phyloP scores from a whole-genome alignment of 23 tunicate species.

The Styela clava region DNA sequence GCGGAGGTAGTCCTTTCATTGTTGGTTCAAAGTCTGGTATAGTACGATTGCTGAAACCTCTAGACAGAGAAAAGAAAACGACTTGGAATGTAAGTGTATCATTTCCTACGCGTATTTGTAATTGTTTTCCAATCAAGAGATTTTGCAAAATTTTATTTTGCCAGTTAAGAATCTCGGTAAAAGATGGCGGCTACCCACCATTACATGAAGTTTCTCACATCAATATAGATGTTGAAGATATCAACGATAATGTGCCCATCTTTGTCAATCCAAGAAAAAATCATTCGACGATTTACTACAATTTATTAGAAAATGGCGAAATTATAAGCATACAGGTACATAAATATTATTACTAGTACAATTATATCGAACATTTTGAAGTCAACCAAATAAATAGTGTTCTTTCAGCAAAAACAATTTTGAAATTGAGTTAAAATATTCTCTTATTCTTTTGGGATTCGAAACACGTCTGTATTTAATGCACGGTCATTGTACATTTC shows the following conservation, averaged over 20 bases:
- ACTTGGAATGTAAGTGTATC: slow-evolving; percentile 46
- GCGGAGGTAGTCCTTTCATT: slow-evolving; percentile 37
- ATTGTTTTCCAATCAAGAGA: no score
- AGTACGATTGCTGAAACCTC: slow-evolving; percentile 28
- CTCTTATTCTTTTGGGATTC: no score
- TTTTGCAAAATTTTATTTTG: neutral
- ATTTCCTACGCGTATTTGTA: no score
- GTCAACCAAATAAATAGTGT: no score
- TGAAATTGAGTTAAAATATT: no score
- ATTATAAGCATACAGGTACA: neutral
- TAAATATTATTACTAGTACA: neutral
- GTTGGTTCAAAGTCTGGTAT: slow-evolving; percentile 59
- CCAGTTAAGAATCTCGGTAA: slow-evolving; percentile 51
- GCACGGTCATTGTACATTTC: no score
- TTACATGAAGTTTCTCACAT: slow-evolving; percentile 23
- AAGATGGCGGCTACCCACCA: slow-evolving; percentile 39
- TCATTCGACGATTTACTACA: slow-evolving; percentile 41
- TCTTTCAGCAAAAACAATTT: no score
- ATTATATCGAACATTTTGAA: no score
- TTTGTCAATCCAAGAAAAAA: slow-evolving; percentile 42
- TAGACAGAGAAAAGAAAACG: slow-evolving; percentile 49
- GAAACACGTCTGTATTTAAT: no score
- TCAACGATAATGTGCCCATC: slow-evolving; percentile 60
- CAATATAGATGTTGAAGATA: slow-evolving; percentile 40
- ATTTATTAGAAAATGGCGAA: neutral